These are phyloP conservation scores for Premnoplex brunnescens DNA, from an alignment of 2,797 vertebrate species.

Conservation along the genomic window DNA sequence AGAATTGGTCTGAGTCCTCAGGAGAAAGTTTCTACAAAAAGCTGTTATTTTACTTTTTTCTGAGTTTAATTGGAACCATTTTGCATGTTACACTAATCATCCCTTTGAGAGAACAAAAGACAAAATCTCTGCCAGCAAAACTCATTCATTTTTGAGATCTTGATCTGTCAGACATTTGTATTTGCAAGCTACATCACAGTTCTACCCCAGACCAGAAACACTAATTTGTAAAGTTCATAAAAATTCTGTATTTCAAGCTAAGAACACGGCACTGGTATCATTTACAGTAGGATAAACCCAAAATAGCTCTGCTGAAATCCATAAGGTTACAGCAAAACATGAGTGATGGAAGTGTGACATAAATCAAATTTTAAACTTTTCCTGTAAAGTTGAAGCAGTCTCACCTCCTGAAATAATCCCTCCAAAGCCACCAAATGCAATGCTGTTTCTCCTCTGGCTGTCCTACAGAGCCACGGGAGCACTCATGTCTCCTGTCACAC, in stretches of 20 bases:
- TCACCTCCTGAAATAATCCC: background rate
- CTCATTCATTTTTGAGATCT: slow-evolving; percentile 30
- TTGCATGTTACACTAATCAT: slow-evolving; percentile 44
- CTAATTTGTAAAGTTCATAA: slow-evolving; percentile 26
- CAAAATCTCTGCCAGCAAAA: slow-evolving; percentile 48
- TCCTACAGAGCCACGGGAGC: background rate
- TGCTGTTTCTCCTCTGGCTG: background rate
- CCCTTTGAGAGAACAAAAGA: slow-evolving; percentile 34
- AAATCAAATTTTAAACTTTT: slow-evolving; percentile 11
- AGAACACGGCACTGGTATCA: background rate
- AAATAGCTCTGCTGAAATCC: slow-evolving; percentile 3
- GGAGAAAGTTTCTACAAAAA: background rate
- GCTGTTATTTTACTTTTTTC: background rate
- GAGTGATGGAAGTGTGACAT: slow-evolving; percentile 1
- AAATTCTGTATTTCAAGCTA: slow-evolving; percentile 13
- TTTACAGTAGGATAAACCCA: background rate
- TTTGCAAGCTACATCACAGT: slow-evolving; percentile 4
- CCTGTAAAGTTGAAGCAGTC: background rate
- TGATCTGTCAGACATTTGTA: slow-evolving; percentile 35
- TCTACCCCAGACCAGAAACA: background rate
- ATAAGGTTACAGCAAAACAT: background rate
- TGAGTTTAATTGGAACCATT: slow-evolving; percentile 35
- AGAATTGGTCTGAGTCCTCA: background rate
- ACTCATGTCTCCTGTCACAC: background rate
- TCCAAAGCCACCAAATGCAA: background rate